Percentiles rank a stretch among this genome's conserved stretches.
Conservation (phyloP, 2,888 invertebrate species). For the Pogonocherus hispidulus region DNA sequence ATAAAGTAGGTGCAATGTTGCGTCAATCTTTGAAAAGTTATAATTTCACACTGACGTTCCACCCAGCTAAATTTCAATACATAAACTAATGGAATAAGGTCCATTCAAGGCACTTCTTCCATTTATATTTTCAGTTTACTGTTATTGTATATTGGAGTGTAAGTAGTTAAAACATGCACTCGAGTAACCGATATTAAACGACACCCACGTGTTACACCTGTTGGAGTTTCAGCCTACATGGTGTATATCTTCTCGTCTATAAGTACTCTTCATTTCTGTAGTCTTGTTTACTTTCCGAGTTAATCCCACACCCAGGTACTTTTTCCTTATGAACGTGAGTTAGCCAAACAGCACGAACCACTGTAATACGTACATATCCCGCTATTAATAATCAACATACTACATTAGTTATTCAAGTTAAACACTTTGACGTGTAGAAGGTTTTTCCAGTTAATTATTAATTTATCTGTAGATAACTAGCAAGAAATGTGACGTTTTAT, state of each 20-base stretch:
- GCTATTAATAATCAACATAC: too few relatives aligned
- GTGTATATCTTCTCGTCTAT: not conserved
- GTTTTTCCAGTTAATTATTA: too few relatives aligned
- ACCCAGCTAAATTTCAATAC: too few relatives aligned
- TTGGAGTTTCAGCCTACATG: not conserved
- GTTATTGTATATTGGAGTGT: not conserved
- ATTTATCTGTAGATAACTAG: too few relatives aligned
- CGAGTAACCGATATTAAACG: not conserved
- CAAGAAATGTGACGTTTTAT: too few relatives aligned
- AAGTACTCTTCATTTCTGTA: constrained; percentile 7
- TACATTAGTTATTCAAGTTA: too few relatives aligned
- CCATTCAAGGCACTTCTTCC: not conserved
- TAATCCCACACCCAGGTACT: constrained; percentile 1
- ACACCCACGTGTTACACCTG: constrained; percentile 9
- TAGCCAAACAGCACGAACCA: not conserved
- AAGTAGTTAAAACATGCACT: not conserved
- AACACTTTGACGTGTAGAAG: too few relatives aligned
- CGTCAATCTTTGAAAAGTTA: too few relatives aligned
- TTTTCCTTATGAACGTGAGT: not conserved
- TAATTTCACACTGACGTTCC: too few relatives aligned
- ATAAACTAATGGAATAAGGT: too few relatives aligned
- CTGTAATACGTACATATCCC: too few relatives aligned
- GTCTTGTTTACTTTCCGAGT: constrained; percentile 5
- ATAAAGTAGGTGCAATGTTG: too few relatives aligned
- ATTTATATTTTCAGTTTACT: not conserved